Evolutionary conservation across 2,113 vertebrate species (phyloP).

Genomic region (Sylvilagus bachmani): DNA sequence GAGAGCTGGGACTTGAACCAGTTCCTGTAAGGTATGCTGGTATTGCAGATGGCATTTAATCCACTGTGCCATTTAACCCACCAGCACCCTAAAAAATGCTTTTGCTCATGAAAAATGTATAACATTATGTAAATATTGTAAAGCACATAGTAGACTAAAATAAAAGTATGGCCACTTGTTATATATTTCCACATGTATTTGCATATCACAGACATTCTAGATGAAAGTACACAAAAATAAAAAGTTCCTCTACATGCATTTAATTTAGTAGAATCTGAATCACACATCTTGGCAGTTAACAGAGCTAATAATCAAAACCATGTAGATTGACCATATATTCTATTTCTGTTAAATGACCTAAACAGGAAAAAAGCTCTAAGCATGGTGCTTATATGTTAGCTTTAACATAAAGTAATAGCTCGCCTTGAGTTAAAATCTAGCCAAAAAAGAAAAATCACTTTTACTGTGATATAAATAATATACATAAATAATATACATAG

Average conservation of each 20-base stretch:
- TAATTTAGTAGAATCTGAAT: conserved; percentile 55
- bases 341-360: conserved; percentile 23
- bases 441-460: no score
- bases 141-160: conserved; percentile 78
- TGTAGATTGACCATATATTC: background rate
- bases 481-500: no score
- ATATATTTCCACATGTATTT: conserved; percentile 82
- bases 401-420: no score
- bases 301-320: background rate
- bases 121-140: conserved; percentile 75
- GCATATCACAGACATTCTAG: conserved; percentile 80
- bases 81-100: background rate
- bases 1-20: no score
- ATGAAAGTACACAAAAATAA: conserved; percentile 83
- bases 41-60: no score
- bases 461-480: no score
- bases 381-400: no score
- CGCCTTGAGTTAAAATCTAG: no score
- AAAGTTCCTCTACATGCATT: conserved; percentile 80
- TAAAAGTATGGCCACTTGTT: conserved; percentile 85
- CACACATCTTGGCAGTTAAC: conserved; percentile 11
- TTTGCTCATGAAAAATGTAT: conserved; percentile 75
- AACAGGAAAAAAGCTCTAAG: conserved; percentile 9
- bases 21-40: no score
- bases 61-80: no score